A percentile compares a stretch with the other conserved stretches of the same genome.
Evolutionary conservation across 2,888 invertebrate genomes (phyloP).

Genomic region (Monochamus alternatus): DNA sequence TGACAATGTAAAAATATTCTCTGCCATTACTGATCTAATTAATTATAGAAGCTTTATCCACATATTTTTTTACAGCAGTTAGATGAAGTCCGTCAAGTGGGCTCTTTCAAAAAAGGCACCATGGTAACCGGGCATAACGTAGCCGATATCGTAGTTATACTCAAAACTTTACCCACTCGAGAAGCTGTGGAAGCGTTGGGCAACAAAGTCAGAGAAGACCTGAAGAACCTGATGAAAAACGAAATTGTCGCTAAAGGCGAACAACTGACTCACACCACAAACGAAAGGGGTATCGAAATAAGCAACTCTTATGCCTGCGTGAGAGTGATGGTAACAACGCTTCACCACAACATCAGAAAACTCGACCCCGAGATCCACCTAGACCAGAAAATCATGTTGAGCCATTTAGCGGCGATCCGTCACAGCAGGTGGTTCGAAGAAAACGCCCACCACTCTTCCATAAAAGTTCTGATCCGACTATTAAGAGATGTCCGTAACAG

Average conservation of each 20-base stretch:
- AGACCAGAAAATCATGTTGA: constrained; percentile 85
- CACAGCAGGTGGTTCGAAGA: constrained; percentile 99
- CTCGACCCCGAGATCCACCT: constrained; percentile 90
- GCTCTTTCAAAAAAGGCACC: constrained; percentile 98
- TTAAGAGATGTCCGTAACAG: constrained; percentile 93
- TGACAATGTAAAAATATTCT: no score
- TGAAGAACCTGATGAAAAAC: constrained; percentile 82
- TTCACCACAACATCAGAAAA: constrained; percentile 94
- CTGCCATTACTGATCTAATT: no score
- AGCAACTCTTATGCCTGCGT: constrained; percentile 89
- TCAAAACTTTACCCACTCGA: constrained; percentile 96
- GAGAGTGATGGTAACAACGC: constrained; percentile 92
- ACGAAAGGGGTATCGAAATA: constrained; percentile 91
- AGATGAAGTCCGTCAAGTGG: constrained; percentile 96
- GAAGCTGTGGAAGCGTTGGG: constrained; percentile 95
- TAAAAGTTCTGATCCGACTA: constrained; percentile 92
- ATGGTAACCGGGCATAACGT: constrained; percentile 96
- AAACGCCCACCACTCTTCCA: constrained; percentile 96
- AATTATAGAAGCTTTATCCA: not conserved
- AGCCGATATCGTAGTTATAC: constrained; percentile 96
- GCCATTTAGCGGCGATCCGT: constrained; percentile 93
- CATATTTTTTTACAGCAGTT: constrained; percentile 79
- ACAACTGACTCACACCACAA: constrained; percentile 73
- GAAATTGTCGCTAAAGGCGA: constrained; percentile 78
- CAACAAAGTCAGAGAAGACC: constrained; percentile 88